Base-by-base conservation (phyloP, 2,113 vertebrate species). In the Nycticryphes semicollaris region DNA sequence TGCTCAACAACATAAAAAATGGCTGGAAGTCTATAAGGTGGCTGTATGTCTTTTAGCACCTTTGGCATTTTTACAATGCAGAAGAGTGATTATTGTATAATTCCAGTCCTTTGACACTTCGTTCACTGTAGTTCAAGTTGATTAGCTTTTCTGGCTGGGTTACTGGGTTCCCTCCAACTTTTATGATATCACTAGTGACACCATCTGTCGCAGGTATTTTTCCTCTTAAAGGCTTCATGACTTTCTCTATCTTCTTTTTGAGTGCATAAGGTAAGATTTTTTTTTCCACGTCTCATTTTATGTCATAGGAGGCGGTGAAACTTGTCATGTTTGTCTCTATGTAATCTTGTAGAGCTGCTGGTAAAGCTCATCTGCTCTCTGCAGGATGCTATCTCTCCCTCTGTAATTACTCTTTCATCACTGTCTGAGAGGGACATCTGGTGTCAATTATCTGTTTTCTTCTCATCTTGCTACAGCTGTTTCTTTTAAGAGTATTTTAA, bases 321-420 rank as follows among this genome's bases (percentile, higher is more conserved):
- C 80, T 96, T 97, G 80, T 92, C 84, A 72, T 96, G 95, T 95
- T 96, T 92, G 76, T 94, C 94, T 93, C 95, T 94, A 75, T 84
- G 89, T 28, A 30, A 93, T 94, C 96, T 94, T 96, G 95, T 97
- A 93, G 90, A 93, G 86, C 79, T 93, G 93, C 80, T 97, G 64
- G 96, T 93, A 95, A 90, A 90, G 72, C 92, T 97, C 94, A 96
- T 97, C 96, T 97, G 94, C 83, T 96, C 94, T 84, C 95, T 73
- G 86, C 92, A 96, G 95, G 96, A 96, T 96, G 76, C 86, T 87
- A 35, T 96, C 95, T 94, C 48, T 96, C 85, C 59, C 93, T 95
- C 93, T 96, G 94, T 96, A 97, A 97, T 97, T 97, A 96, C 86
- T 96, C 92, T 96, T 97, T 96, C 96, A 97, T 97, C 96, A 95